Evolutionary conservation across 30 jellyfish, hydroid and myxozoan genomes (phyloP), one percentile per base, ranked within the genome.

Genomic region (Cassiopea xamachana): DNA sequence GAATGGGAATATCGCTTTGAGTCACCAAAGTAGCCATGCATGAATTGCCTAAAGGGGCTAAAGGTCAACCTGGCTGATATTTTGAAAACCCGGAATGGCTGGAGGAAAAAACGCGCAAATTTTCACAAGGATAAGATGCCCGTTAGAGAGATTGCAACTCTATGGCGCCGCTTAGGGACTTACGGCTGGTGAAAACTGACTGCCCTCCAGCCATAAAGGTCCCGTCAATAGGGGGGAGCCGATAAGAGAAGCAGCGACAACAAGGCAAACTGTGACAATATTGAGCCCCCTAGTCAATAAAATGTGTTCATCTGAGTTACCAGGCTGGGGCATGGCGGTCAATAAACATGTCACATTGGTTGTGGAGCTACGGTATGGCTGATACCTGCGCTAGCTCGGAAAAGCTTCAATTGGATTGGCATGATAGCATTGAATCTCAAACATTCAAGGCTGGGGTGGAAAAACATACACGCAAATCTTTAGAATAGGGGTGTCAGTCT

Each of bases 401-500:
- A 85, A 19, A 19, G 78, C 75, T n/a, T 51, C 79, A 48, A 85
- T 44, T 15, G 59, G 87, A 75, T 76, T 85, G 10, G 87, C 51
- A 48, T 85, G 88, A 62, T 85, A 60, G 61, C 93, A 85, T 43
- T 46, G 14, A 60, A 85, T 59, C 77, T 62, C 87, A 85, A 85
- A 85, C 39, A 70, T 85, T 68, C 93, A 85, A 69, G 50, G 80
- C 68, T 46, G 39, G 51, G 47, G 45, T 64, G 10, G 93, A 80
- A 75, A 85, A 85, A 85, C 48, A 60, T 10, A 85, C 93, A 45
- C 59, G 73, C 46, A 85, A 75, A 46, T 73, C 87, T 10, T 68
- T 46, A 46, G 87, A 84, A 84, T 85, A 45, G 48, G 76, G 10
- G 93, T 88, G 60, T 85, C 87, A 10, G 93, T 73, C 39, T 49